Conservation (phyloP, 2,888 invertebrate species). For the Anorthoa munda region DNA sequence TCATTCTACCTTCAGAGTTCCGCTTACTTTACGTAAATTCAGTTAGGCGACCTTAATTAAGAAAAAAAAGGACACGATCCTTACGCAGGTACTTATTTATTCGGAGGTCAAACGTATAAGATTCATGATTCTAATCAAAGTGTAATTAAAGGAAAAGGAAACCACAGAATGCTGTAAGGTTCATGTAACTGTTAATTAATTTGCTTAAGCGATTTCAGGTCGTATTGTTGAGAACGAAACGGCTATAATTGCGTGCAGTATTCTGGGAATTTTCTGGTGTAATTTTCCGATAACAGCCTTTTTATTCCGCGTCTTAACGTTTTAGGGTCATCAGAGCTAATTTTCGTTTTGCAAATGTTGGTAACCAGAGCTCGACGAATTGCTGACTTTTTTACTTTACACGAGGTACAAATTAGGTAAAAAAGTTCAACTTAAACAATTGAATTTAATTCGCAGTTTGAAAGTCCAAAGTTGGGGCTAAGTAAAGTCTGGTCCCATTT, state of each 20-base stretch:
- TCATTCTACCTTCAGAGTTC: slow-evolving; percentile 61
- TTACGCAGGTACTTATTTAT: slow-evolving; percentile 67
- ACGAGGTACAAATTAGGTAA: slow-evolving; percentile 45
- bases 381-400: slow-evolving; percentile 11
- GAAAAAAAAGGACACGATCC: slow-evolving; percentile 67
- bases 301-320: slow-evolving; percentile 47
- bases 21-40: slow-evolving; percentile 65
- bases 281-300: slow-evolving; percentile 60
- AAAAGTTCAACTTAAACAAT: slow-evolving; percentile 53
- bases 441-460: slow-evolving; percentile 57
- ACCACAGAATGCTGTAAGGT: slow-evolving; percentile 59
- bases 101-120: slow-evolving; percentile 66
- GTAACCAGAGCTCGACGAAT: slow-evolving; percentile 9
- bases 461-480: slow-evolving; percentile 46
- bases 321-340: slow-evolving; percentile 35
- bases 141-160: slow-evolving; percentile 68
- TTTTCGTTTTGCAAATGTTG: slow-evolving; percentile 38
- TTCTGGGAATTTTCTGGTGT: slow-evolving; percentile 24
- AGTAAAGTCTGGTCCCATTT: slow-evolving; percentile 57
- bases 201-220: slow-evolving; percentile 44
- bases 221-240: slow-evolving; percentile 27
- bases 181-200: slow-evolving; percentile 60
- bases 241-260: slow-evolving; percentile 43
- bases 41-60: slow-evolving; percentile 71
- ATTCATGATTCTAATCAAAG: slow-evolving; percentile 68